These are phyloP conservation scores for Archocentrus centrarchus DNA, from an alignment of 2,113 vertebrate genomes.

Conservation along the genomic window DNA sequence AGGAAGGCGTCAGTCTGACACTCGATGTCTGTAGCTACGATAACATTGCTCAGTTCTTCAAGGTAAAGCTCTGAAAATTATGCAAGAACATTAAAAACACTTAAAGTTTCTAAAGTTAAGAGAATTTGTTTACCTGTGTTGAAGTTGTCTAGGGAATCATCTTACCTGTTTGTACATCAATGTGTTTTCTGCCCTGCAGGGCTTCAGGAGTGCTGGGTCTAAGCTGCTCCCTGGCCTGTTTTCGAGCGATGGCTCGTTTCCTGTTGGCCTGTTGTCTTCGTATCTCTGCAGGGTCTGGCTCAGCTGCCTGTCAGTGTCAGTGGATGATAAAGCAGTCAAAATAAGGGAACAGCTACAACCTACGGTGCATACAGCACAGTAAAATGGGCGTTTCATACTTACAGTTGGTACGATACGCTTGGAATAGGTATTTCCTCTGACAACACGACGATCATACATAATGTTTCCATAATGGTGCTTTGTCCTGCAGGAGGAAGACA, in stretches of 20 bases:
- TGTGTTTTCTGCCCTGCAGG: conserved; percentile 84
- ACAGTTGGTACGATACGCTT: conserved; percentile 67
- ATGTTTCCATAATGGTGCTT: conserved; percentile 83
- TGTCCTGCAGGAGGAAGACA: conserved; percentile 69
- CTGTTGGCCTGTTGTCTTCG: conserved; percentile 77
- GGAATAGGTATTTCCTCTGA: conserved; percentile 90
- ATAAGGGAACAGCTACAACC: not conserved
- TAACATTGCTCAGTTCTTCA: conserved; percentile 88
- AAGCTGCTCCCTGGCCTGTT: conserved; percentile 70
- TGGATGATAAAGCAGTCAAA: not conserved
- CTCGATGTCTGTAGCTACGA: conserved; percentile 81
- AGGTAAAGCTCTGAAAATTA: conserved; percentile 87
- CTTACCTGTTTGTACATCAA: conserved; percentile 91
- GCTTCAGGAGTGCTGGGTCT: conserved; percentile 79
- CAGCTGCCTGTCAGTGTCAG: conserved; percentile 70
- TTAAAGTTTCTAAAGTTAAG: not conserved
- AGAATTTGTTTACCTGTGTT: not conserved
- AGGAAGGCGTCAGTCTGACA: conserved; percentile 95
- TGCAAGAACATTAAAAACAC: not conserved
- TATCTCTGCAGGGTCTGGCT: conserved; percentile 73
- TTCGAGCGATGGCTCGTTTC: conserved; percentile 77
- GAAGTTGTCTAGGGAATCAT: not conserved
- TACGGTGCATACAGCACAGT: not conserved
- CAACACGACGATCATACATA: conserved; percentile 90
- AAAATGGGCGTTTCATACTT: conserved; percentile 18